Evolutionary conservation across 2,888 invertebrate species (phyloP).

Genomic region (Cloeon dipterum): DNA sequence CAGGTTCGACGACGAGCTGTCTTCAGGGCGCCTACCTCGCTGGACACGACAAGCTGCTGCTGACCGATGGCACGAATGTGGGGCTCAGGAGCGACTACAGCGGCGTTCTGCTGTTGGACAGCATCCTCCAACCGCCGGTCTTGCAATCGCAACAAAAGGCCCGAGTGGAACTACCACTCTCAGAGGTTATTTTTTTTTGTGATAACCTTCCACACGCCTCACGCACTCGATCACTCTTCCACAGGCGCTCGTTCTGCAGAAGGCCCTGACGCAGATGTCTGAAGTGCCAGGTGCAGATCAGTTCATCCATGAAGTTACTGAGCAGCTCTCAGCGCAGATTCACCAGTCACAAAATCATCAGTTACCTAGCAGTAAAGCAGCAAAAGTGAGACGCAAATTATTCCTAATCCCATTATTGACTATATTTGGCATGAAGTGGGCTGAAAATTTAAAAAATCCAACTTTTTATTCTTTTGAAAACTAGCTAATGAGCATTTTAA

Average conservation of each 20-base stretch:
- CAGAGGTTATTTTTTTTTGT: conserved; percentile 38
- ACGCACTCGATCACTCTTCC: too few species aligned
- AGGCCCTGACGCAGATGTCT: conserved; percentile 40
- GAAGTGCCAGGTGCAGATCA: conserved; percentile 55
- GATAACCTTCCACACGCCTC: too few species aligned
- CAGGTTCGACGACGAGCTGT: conserved; percentile 4
- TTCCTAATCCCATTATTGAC: too few species aligned
- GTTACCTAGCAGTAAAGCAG: conserved; percentile 71
- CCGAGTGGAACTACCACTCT: conserved; percentile 62
- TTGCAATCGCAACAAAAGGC: conserved; percentile 52
- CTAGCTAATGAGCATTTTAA: too few species aligned
- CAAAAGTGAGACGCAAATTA: conserved; percentile 40
- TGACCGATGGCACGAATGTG: conserved; percentile 58
- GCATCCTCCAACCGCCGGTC: conserved; percentile 66
- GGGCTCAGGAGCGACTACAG: conserved; percentile 78
- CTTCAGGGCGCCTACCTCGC: conserved; percentile 7
- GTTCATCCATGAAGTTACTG: conserved; percentile 42
- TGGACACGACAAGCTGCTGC: conserved; percentile 59
- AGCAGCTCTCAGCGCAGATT: conserved; percentile 55
- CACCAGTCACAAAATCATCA: conserved; percentile 41
- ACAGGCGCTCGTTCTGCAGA: conserved; percentile 63
- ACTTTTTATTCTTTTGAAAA: too few species aligned
- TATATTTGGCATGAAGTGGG: too few species aligned
- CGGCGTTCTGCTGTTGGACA: conserved; percentile 71
- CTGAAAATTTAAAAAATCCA: too few species aligned